Base-by-base conservation (phyloP, 2,888 invertebrate species). In the Tetrapedia diversipes region DNA sequence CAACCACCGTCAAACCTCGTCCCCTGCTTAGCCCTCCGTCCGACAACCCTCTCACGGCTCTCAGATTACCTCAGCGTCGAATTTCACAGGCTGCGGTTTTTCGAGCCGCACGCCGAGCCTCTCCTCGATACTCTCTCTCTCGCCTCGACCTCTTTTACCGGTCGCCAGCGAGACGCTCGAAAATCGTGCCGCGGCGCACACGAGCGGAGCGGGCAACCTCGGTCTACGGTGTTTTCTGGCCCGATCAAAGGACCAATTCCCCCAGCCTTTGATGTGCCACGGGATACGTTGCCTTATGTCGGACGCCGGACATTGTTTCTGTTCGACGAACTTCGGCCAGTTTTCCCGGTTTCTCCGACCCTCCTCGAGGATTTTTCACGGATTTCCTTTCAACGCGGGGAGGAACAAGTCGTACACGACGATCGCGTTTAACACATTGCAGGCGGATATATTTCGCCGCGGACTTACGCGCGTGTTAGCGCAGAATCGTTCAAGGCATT, bases 51-150 rank as follows among this genome's bases (percentile, higher is more conserved):
- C 83, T 81, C 86, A 83, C 86, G 82, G 64, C 68, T 85, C 85
- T 85, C 86, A 75, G 80, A 85, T 85, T 85, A 85, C 85, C 73
- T 74, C 66, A 76, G 82, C 77, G 79, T 85, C 77, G 82, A 85
- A 83, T 85, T 85, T 83, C 83, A 83, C 79, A 74, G 73, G 79
- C 80, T 80, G 79, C 70, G 70, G 74, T 86, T 86, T 82, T 83
- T 85, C 83, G 73, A 69, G 67, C 70, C 77, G 61, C 69, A 70
- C 77, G 74, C 73, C 64, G n/a, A n/a, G 56, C 22, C 67, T 53
- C 59, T 47, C 76, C 56, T 72, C 74, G 70, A 77, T 76, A 76
- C 66, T 67, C 64, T 68, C 49, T 64, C 65, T 68, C 49, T 64
- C 65, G 68, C 56, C 64, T 61, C 65, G 53, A 79, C 69, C 74